These are phyloP conservation scores for Smithornis capensis DNA, from an alignment of 2,113 vertebrate genomes.

Conservation along the genomic window DNA sequence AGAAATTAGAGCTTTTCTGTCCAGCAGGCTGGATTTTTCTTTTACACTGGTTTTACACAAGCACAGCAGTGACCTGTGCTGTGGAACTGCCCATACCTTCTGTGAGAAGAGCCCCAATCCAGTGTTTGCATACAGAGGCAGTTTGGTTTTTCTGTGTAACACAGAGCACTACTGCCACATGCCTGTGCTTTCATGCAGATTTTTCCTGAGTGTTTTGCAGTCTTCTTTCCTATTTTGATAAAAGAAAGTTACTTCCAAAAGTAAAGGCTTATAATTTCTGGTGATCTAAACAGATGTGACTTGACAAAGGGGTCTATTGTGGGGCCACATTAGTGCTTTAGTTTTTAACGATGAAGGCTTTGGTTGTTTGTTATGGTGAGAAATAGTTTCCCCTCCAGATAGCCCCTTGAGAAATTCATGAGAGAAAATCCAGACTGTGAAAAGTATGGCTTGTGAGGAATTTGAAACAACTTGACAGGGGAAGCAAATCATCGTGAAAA, in stretches of 20 bases:
- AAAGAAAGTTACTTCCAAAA: constrained; percentile 45
- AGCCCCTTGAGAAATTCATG: constrained; percentile 61
- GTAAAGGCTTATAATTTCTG: constrained; percentile 37
- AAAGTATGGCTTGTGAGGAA: constrained; percentile 62
- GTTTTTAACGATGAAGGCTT: constrained; percentile 56
- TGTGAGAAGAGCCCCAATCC: neutral
- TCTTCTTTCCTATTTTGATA: constrained; percentile 2
- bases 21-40: neutral
- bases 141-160: neutral
- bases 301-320: constrained; percentile 53
- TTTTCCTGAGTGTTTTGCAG: constrained; percentile 5
- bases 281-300: constrained; percentile 62
- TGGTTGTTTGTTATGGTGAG: constrained; percentile 66
- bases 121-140: neutral
- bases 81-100: rapidly evolving
- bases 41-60: neutral
- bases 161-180: neutral
- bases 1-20: neutral
- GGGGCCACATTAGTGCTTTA: constrained; percentile 14
- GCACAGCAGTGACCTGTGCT: neutral
- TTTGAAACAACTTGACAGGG: constrained; percentile 51
- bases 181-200: neutral
- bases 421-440: constrained; percentile 67
- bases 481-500: constrained; percentile 24
- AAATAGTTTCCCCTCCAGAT: constrained; percentile 56